Base-by-base conservation (phyloP, 2,888 invertebrate genomes). In the Penaeus monodon region DNA sequence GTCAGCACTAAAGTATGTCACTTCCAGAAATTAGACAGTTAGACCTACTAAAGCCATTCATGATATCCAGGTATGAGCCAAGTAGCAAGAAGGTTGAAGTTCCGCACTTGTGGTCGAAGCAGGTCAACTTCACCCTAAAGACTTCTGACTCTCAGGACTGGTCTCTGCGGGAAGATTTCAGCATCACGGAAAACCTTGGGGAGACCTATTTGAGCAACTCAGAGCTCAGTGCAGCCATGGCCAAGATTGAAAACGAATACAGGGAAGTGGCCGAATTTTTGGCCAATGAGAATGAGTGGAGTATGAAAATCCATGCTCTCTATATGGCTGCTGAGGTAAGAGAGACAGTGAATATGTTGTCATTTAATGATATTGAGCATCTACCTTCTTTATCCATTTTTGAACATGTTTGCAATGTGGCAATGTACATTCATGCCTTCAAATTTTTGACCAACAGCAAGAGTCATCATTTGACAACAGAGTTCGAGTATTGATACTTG, bases 61-160 rank as follows among this genome's bases (percentile, higher is more conserved):
- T 44, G 0, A 27, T 24, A 65, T 80, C 33, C 85, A 95, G 95
- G 27, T 95, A 95, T 90, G 95, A 95, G 91, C 93, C 94, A 70
- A 93, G 95, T 84, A 95, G 95, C 0, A 94, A 94, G 90, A 93
- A 93, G 90, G 94, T 96, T 17, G 93, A 93, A 0, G 94, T 97
- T 0, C 94, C 95, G 0, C 91, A 90, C 81, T 89, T 89, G 57
- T 83, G 89, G 78, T 65, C 94, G 0, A 92, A 95, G 74, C 94
- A 94, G 84, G 93, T 95, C 89, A 96, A 97, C 93, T 95, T 97
- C 91, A 96, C 95, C 0, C 93, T 98, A 76, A 95, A 96, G 94
- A 94, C 95, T n/a, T 95, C 96, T 91, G 96, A 96, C 92, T 95
- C 96, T 0, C 94, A 95, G 90, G 95, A 96, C 91, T 98, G 97